These are phyloP conservation scores for Coregonus sp. DNA, from an alignment of 2,797 vertebrate species.

Conservation along the genomic window DNA sequence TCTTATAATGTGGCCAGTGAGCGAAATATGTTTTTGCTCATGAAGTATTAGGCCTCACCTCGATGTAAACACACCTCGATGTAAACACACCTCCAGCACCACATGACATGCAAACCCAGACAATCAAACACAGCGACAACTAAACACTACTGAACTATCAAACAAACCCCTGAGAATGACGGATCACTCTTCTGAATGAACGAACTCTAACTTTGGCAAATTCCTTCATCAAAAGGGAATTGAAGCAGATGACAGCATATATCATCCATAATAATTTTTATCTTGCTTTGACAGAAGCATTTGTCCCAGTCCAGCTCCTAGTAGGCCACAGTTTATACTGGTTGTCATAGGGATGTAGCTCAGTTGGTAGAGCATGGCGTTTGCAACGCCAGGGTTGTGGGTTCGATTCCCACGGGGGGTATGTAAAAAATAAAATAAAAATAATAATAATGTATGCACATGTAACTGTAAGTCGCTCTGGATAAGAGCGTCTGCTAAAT, in stretches of 20 bases:
- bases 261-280: too few relatives aligned
- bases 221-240: constrained; percentile 32
- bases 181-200: constrained; percentile 36
- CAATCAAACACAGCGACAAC: constrained; percentile 24
- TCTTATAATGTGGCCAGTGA: constrained; percentile 49
- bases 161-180: constrained; percentile 17
- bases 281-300: too few relatives aligned
- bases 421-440: too few relatives aligned
- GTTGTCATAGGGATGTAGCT: too few relatives aligned
- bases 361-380: too few relatives aligned
- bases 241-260: background rate
- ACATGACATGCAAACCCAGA: constrained; percentile 42
- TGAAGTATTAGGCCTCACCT: constrained; percentile 56
- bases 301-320: too few relatives aligned
- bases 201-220: constrained; percentile 28
- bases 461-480: too few relatives aligned
- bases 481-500: too few relatives aligned
- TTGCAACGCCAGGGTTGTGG: too few relatives aligned
- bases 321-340: too few relatives aligned
- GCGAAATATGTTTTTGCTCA: constrained; percentile 60
- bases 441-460: too few relatives aligned
- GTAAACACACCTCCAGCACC: constrained; percentile 63
- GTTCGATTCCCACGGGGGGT: too few relatives aligned
- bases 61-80: constrained; percentile 58
- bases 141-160: constrained; percentile 15